Base-by-base conservation (phyloP, 2,113 vertebrate species). In the Paracanthobrama guichenoti region DNA sequence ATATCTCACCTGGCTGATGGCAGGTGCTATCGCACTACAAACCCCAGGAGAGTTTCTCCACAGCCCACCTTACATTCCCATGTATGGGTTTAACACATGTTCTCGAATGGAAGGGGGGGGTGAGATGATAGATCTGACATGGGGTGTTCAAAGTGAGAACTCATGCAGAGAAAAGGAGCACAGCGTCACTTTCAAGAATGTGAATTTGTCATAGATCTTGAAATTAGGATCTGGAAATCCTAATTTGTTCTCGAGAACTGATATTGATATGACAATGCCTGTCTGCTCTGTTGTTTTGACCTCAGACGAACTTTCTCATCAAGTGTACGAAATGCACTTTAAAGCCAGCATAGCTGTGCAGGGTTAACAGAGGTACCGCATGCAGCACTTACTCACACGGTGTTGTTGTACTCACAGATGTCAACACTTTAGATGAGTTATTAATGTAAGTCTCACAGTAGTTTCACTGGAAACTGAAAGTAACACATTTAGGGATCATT, bases 1-100 rank as follows among this genome's bases (percentile, higher is more conserved):
- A 89, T 89, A 87, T 72, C 81, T 83, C 86, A 89, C 84, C 88
- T 89, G 86, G 20, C 77, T 85, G 86, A 79, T 87, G 86, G 82
- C 83, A 85, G 77, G 57, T 84, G 76, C 62, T 83, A 76, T 72
- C 22, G 67, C 83, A 79, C 20, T 42, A 7, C 75, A 59, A 81
- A 42, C 73, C 75, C 62, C 73, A 74, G 66, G 79, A 84, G 71
- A 57, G 82, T 89, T 88, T 88, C 83, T 89, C 26, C 64, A 77
- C 88, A 44, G 83, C 85, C 86, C 85, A 89, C 88, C 74, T 28
- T 50, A 79, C 69, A n/a, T 88, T 78, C 74, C 79, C 69, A 72
- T 84, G 67, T 46, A 72, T 85, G 71, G 81, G 81, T 81, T 89
- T 81, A 73, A 60, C 87, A 75, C 76, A 83, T 75, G n/a, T 28